phyloP scores from a whole-genome alignment of 2,888 invertebrate species.

The Baccha elongata region DNA sequence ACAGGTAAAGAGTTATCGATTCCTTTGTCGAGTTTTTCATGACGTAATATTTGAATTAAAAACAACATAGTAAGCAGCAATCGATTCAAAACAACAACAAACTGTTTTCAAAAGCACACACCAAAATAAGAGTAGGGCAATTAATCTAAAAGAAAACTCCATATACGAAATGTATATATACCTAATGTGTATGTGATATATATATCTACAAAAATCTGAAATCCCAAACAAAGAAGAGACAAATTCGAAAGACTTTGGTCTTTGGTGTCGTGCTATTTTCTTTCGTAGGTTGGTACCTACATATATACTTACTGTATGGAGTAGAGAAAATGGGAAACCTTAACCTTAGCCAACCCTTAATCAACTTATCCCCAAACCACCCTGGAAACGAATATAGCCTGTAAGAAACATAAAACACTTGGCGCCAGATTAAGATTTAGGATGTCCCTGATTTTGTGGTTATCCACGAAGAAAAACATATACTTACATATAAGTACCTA shows the following conservation, averaged over 20 bases:
- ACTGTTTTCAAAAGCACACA: conserved; percentile 10
- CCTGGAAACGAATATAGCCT: conserved; percentile 29
- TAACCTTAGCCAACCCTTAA: conserved; percentile 65
- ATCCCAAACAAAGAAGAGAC: conserved; percentile 37
- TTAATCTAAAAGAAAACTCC: conserved; percentile 48
- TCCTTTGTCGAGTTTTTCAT: conserved; percentile 5
- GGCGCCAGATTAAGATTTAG: conserved; percentile 71
- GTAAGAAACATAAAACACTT: conserved; percentile 60
- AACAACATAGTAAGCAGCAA: conserved; percentile 13
- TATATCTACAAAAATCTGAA: conserved; percentile 26
- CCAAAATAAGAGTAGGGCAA: conserved; percentile 21
- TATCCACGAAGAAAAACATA: conserved; percentile 38
- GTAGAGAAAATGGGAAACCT: conserved; percentile 48
- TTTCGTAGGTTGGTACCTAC: conserved; percentile 8
- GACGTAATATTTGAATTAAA: conserved; percentile 27
- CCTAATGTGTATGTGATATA: too few species aligned
- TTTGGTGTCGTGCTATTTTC: conserved; percentile 38
- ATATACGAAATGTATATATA: conserved; percentile 14
- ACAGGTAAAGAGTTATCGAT: conserved; percentile 14
- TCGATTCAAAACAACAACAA: conserved; percentile 20
- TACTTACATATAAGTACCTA: not conserved
- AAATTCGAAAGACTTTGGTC: conserved; percentile 28
- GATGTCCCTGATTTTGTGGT: conserved; percentile 63
- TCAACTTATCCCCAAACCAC: conserved; percentile 47
- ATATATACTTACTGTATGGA: conserved; percentile 1